Evolutionary conservation across 2,888 invertebrate species (phyloP), one percentile per base, ranked within the genome.

Genomic region (Melikaiella ostensackeni): DNA sequence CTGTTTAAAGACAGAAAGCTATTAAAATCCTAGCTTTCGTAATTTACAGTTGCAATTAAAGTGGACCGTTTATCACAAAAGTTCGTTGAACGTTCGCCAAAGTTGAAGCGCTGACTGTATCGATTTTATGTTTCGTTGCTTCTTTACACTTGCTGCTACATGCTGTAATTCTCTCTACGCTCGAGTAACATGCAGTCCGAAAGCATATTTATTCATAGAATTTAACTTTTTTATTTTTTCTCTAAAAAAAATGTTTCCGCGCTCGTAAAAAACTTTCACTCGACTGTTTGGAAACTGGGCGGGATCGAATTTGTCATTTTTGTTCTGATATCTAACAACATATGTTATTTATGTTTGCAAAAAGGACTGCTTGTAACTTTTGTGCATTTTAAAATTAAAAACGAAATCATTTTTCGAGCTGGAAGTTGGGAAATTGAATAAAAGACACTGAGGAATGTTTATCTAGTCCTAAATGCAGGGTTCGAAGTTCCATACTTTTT

Each of bases 31-130:
- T 50, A 9, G 13, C 50, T 70, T 46, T 30, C 50, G 50, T n/a
- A 70, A 70, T 70, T 70, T 70, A 50, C 50, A n/a, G 21, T 70
- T 70, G 70, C 70, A 70, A 70, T 70, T 70, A 70, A 50, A 50
- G 50, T 55, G 70, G 33, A 70, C 50, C 70, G 50, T 70, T 70
- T 70, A 70, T 70, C 70, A 70, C 46, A 30, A 70, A 70, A 70
- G 70, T 70, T 70, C 16, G 66, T 42, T 46, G 27, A 46, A 70
- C 27, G 30, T 21, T 70, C 50, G 70, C 70, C 46, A 70, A 70
- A 70, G 70, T 70, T 70, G 70, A 70, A 70, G 33, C 70, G 50
- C 50, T 55, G 70, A 33, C 70, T n/a, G 50, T 46, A 70, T 70
- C 70, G 70, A 70, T 70, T 70, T 50, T 70, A 46, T 70, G 50